These are phyloP conservation scores for Todiramphus saurophagus DNA, from an alignment of 2,113 vertebrate species.

Conservation along the genomic window DNA sequence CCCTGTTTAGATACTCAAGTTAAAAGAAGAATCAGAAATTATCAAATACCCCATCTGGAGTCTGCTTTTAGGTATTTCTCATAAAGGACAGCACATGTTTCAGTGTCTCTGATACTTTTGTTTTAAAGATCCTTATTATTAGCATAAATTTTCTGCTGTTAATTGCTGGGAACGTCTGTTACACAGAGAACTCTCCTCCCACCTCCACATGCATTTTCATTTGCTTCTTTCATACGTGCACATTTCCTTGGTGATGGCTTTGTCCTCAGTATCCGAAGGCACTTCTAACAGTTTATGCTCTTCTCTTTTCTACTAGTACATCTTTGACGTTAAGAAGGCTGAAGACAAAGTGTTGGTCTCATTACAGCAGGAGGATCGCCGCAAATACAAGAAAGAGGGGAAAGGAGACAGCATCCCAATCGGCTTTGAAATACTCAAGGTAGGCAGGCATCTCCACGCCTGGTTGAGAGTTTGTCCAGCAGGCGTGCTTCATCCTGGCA, in stretches of 20 bases:
- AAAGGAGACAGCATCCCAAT: conserved; percentile 85
- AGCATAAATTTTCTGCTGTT: background rate
- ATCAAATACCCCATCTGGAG: background rate
- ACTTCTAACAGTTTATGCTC: background rate
- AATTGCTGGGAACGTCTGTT: background rate
- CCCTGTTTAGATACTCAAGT: background rate
- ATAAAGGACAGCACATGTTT: background rate
- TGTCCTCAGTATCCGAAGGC: background rate
- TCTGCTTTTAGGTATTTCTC: background rate
- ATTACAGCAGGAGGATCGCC: conserved; percentile 89
- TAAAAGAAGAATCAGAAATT: background rate
- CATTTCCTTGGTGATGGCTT: background rate
- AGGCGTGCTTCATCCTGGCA: background rate
- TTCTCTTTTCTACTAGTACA: conserved; percentile 73
- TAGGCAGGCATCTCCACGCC: conserved; percentile 37
- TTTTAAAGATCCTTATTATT: background rate
- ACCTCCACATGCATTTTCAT: background rate
- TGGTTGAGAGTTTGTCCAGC: background rate
- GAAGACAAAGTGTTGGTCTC: conserved; percentile 86
- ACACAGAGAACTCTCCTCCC: background rate
- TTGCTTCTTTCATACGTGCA: rapidly evolving
- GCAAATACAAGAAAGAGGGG: conserved; percentile 80
- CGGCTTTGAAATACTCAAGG: conserved; percentile 89
- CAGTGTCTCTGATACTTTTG: background rate
- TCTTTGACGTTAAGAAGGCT: conserved; percentile 87